Evolutionary conservation across 2,797 vertebrate genomes (phyloP).

Genomic region (Rhyacichthys aspro): DNA sequence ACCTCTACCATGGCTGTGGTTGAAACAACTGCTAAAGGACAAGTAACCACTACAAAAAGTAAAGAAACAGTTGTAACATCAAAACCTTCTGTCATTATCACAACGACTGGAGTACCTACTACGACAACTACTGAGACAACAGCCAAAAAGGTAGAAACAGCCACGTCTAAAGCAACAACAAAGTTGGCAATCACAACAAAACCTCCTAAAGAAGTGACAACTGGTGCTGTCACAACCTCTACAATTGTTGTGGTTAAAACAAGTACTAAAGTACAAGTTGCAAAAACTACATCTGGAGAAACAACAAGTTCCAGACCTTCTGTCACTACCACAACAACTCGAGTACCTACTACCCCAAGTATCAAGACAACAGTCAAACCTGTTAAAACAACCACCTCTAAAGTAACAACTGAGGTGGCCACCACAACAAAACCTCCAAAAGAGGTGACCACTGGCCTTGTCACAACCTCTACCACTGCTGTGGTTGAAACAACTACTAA

Average conservation of each 20-base stretch:
- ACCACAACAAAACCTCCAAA: not conserved
- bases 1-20: not conserved
- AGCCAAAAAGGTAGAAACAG: not conserved
- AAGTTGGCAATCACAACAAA: not conserved
- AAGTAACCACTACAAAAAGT: not conserved
- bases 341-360: not conserved
- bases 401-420: not conserved
- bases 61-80: slow-evolving; percentile 1
- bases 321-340: not conserved
- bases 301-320: not conserved
- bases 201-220: not conserved
- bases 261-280: no score
- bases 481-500: not conserved
- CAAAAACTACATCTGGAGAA: not conserved
- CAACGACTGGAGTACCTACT: not conserved
- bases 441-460: not conserved
- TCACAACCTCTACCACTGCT: not conserved
- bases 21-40: slow-evolving; percentile 4
- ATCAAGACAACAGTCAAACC: not conserved
- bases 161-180: not conserved
- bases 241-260: no score
- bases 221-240: not conserved
- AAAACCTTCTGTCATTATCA: not conserved
- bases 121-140: not conserved
- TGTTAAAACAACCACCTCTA: not conserved